Evolutionary conservation across 2,113 vertebrate genomes (phyloP).

Genomic region (Myrmophylax atrothorax): DNA sequence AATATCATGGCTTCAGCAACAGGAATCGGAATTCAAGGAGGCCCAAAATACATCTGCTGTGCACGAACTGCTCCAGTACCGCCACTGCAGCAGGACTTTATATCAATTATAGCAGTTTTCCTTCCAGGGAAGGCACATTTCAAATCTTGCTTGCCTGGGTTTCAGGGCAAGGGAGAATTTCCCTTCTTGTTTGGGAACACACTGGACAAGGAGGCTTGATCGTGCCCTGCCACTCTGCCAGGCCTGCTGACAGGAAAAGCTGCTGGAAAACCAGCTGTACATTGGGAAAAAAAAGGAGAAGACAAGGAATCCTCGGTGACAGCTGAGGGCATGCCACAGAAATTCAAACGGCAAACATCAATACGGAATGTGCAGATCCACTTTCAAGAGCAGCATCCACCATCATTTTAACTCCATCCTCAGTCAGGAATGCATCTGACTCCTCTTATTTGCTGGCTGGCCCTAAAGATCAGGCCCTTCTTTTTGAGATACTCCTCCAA

Average conservation of each 20-base stretch:
- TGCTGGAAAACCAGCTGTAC: neutral
- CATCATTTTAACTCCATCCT: neutral
- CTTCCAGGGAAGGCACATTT: neutral
- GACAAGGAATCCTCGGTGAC: neutral
- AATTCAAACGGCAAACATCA: neutral
- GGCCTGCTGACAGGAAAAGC: neutral
- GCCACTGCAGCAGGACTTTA: neutral
- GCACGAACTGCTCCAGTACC: neutral
- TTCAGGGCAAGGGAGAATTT: neutral
- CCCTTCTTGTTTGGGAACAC: neutral
- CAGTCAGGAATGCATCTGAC: neutral
- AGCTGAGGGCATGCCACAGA: neutral
- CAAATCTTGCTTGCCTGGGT: neutral
- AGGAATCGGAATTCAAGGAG: neutral
- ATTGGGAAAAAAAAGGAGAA: neutral
- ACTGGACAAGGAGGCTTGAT: neutral
- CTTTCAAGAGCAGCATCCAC: neutral
- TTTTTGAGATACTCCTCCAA: neutral
- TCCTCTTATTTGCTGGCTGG: neutral
- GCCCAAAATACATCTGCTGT: neutral
- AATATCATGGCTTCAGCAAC: neutral
- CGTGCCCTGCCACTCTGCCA: neutral
- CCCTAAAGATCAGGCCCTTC: neutral
- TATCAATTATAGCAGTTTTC: neutral
- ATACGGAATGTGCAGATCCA: neutral